Evolutionary conservation across 2,113 vertebrate genomes (phyloP).

Genomic region (Mesoclemmys tuberculata): DNA sequence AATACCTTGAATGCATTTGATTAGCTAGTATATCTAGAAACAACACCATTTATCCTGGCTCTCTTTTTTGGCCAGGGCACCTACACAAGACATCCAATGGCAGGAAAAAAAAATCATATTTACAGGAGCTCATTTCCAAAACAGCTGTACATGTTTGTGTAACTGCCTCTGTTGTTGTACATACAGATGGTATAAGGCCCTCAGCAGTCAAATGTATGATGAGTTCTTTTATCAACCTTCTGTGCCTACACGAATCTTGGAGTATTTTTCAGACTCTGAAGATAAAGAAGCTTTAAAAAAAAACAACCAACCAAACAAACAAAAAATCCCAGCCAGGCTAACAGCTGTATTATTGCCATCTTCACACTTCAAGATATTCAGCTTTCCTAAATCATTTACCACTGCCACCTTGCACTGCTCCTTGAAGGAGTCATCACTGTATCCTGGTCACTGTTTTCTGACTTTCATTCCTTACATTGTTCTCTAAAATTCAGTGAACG

Average conservation of each 20-base stretch:
- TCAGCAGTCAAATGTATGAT: neutral
- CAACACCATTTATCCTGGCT: neutral
- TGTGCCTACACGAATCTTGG: neutral
- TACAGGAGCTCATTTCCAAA: neutral
- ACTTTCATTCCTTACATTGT: neutral
- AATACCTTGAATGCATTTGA: neutral
- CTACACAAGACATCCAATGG: neutral
- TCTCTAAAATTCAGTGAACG: neutral
- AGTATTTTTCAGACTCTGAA: neutral
- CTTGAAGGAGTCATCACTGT: neutral
- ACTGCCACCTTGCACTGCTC: neutral
- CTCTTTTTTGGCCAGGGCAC: neutral
- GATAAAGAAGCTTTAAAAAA: neutral
- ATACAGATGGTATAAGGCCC: neutral
- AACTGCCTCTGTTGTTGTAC: rapidly evolving
- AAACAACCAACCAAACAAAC: neutral
- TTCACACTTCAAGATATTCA: neutral
- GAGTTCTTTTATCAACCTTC: neutral
- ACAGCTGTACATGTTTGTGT: neutral
- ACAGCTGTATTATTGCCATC: neutral
- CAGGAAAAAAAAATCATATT: neutral
- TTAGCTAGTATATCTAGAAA: neutral
- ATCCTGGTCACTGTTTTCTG: neutral
- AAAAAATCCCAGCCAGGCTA: neutral
- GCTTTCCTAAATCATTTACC: neutral